Base-by-base conservation (phyloP, 2,797 vertebrate species). In the Mastacembelus armatus region DNA sequence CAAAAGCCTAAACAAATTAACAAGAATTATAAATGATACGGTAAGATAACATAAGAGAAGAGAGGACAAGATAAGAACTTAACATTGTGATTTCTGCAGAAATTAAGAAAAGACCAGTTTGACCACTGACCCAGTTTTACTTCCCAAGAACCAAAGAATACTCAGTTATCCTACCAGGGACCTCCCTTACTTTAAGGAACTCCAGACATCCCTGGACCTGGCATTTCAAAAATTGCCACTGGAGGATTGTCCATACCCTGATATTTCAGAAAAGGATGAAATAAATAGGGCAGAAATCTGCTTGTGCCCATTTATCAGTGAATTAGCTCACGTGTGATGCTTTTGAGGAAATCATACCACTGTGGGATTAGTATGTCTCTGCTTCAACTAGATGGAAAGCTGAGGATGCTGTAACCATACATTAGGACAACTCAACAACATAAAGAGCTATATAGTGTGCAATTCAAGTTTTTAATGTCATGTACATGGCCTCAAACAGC, bases 141-240 rank as follows among this genome's bases (percentile, higher is more conserved):
- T 0, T 29, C 22, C 33, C 14, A n/a, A 55, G 3, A 50, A 32
- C 4, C 11, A 48, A 47, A 40, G 10, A 35, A 30, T 24, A 3
- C 14, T 51, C 9, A 42, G 1, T n/a, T 11, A 27, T 22, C 16
- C 32, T 64, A n/a, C 12, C 33, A 21, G 9, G 0, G 22, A 43
- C 11, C 10, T 61, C 9, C 10, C 27, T 24, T 30, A 30, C 50
- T 30, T 47, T 52, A 16, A 65, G 30, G 7, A 65, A 38, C 22
- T 22, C 38, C 16, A 15, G 11, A 45, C 11, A 44, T 45, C 56
- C 19, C 11, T 33, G n/a, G 5, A 60, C 36, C 14, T 11, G 11
- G 65, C 24, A 43, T 51, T 58, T 18, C 2, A 58, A 33, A 58
- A 48, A 21, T 24, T 7, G 5, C 33, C 35, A 43, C n/a, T 58